Percentiles rank a stretch among this genome's conserved stretches.
Evolutionary conservation across 2,888 invertebrate genomes (phyloP).

Genomic region (Caenorhabditis angaria): DNA sequence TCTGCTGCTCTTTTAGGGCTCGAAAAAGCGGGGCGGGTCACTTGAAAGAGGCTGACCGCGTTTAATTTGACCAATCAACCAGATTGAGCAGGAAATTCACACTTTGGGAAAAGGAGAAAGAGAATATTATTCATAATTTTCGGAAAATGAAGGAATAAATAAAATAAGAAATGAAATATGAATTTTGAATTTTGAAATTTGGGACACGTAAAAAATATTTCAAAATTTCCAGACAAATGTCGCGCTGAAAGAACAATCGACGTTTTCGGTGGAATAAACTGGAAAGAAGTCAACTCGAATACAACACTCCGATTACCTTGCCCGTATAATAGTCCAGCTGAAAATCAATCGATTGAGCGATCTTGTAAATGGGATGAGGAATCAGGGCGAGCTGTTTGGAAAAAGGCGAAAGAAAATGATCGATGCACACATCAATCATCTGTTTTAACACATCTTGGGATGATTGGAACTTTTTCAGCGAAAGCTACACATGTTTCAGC

Average conservation of each 20-base stretch:
- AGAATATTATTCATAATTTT: not conserved
- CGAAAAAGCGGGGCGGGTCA: no score
- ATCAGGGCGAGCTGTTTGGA: constrained; percentile 51
- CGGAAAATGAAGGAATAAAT: not conserved
- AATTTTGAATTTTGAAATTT: no score
- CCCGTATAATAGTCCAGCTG: constrained; percentile 48
- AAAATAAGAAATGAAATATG: not conserved
- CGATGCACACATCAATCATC: constrained; percentile 59
- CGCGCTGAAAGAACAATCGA: constrained; percentile 60
- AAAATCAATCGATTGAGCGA: constrained; percentile 41
- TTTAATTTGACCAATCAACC: constrained; percentile 6
- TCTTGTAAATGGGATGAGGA: constrained; percentile 51
- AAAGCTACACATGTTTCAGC: constrained; percentile 63
- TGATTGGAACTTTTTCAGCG: constrained; percentile 66
- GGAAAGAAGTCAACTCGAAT: constrained; percentile 57
- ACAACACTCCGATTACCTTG: constrained; percentile 42
- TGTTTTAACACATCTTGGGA: constrained; percentile 68
- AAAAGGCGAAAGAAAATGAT: constrained; percentile 36
- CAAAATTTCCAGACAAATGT: constrained; percentile 56
- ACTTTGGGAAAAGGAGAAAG: no score
- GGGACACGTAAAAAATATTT: no score
- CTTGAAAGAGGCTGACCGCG: not conserved
- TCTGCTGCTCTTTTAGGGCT: constrained; percentile 9
- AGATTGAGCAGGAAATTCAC: not conserved
- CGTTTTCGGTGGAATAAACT: constrained; percentile 66